Base-by-base conservation (phyloP, 2,888 invertebrate genomes). In the Drosophila atroscutellata region DNA sequence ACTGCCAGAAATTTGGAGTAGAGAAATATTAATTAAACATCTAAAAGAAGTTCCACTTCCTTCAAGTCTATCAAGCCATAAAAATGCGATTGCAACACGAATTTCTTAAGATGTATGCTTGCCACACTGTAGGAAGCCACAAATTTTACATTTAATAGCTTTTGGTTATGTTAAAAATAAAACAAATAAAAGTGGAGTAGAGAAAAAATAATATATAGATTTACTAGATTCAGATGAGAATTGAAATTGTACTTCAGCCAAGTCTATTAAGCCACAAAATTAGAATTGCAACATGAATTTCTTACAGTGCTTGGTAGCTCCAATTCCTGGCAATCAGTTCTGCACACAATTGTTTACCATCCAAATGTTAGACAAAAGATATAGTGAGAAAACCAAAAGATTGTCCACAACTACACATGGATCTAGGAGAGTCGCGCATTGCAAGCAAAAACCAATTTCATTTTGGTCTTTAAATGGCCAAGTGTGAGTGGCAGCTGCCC, bases 391-490 rank as follows among this genome's bases (percentile, higher is more conserved):
- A 50, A 60, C 69, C 69, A 39, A 39, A 52, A 62, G 71, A 69
- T 67, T 49, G 32, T 39, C 70, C 39, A 57, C 34, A 69, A 47
- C 28, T 62, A 52, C 52, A 61, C 36, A 45, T 36, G 28, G 61
- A 30, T 45, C 15, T 7, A 15, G 37, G 3, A 42, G 26, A 50
- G 28, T 56, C 30, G 56, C 67, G 67, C 54, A 57, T 2, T 28
- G 28, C 37, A 61, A 63, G 39, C 65, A 49, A 81, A 82, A 81
- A 78, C 77, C 81, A 82, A 82, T 81, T 81, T 82, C 66, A 39
- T 47, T 61, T 42, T 64, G 66, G 64, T 72, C 72, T 70, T 67
- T 66, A 77, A 81, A 72, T 72, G 77, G 67, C 39, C 56, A 54
- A 24, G 28, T 26, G 18, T 11, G 64, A 69, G 42, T 55, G 70